Conservation (phyloP, 2,797 vertebrate species). For the Platyrinchus mystaceus region DNA sequence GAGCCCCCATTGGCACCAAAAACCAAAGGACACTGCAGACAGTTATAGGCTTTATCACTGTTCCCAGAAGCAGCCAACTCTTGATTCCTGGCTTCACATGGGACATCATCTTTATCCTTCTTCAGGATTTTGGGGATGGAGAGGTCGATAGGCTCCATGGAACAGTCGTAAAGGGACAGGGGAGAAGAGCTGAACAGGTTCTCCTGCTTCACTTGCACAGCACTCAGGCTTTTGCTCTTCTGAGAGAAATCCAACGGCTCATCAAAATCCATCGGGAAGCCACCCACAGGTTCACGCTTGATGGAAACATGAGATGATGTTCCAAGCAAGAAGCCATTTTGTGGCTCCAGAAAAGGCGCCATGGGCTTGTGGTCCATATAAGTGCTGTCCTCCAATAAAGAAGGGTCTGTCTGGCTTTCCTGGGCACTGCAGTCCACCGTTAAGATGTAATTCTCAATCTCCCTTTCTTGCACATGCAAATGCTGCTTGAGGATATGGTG, state of each 20-base stretch:
- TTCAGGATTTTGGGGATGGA: conserved; percentile 85
- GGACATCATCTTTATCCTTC: conserved; percentile 68
- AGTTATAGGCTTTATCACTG: conserved; percentile 54
- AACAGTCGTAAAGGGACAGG: conserved; percentile 74
- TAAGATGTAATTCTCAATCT: conserved; percentile 91
- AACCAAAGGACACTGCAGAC: conserved; percentile 52
- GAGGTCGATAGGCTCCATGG: conserved; percentile 90
- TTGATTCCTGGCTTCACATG: conserved; percentile 65
- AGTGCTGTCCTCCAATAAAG: conserved; percentile 69
- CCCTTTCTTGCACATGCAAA: conserved; percentile 88
- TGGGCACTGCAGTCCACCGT: conserved; percentile 71
- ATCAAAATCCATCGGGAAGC: conserved; percentile 78
- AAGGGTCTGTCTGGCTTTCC: conserved; percentile 48
- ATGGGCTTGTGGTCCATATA: conserved; percentile 69
- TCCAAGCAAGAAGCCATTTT: conserved; percentile 76
- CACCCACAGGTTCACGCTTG: conserved; percentile 84
- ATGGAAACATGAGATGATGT: conserved; percentile 69
- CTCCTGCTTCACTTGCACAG: conserved; percentile 86
- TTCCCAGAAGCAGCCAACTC: conserved; percentile 71
- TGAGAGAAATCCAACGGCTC: conserved; percentile 92
- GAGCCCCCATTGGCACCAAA: conserved; percentile 60
- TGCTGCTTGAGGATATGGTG: conserved; percentile 97
- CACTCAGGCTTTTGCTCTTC: conserved; percentile 73
- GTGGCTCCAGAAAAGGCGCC: conserved; percentile 69
- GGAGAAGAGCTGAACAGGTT: conserved; percentile 60